phyloP scores from a whole-genome alignment of 2,113 vertebrate genomes.

The Apaloderma vittatum region DNA sequence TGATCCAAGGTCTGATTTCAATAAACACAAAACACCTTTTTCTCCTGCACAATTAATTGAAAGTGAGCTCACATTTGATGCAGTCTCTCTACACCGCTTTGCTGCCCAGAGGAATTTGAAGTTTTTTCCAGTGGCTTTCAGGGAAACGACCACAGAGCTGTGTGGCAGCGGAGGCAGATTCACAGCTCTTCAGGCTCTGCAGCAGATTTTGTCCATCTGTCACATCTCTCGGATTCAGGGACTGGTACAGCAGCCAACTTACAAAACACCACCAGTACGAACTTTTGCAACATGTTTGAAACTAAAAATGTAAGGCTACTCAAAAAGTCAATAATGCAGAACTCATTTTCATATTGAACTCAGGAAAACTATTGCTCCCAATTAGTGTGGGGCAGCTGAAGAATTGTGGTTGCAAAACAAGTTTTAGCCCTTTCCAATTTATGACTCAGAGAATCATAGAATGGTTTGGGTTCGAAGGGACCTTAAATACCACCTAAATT shows the following conservation, averaged over 20 bases:
- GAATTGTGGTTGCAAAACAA: background rate
- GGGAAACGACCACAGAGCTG: background rate
- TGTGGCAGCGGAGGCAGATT: background rate
- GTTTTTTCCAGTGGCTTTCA: background rate
- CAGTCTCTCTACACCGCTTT: background rate
- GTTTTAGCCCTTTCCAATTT: background rate
- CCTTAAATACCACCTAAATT: too few species aligned
- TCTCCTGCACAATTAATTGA: background rate
- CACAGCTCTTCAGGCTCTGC: background rate
- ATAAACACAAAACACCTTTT: background rate
- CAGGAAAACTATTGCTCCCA: background rate
- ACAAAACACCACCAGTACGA: background rate
- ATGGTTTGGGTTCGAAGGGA: too few species aligned
- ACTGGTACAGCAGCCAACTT: background rate
- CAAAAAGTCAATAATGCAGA: background rate
- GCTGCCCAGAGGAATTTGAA: background rate
- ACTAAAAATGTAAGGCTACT: background rate
- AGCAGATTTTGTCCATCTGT: background rate
- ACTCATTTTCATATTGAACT: background rate
- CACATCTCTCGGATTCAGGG: background rate
- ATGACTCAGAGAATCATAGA: background rate
- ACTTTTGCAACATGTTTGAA: background rate
- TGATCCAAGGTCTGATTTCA: background rate
- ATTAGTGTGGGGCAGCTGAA: background rate
- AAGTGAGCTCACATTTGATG: background rate